Conservation (phyloP, 2,113 vertebrate species). For the Dasyurus viverrinus region DNA sequence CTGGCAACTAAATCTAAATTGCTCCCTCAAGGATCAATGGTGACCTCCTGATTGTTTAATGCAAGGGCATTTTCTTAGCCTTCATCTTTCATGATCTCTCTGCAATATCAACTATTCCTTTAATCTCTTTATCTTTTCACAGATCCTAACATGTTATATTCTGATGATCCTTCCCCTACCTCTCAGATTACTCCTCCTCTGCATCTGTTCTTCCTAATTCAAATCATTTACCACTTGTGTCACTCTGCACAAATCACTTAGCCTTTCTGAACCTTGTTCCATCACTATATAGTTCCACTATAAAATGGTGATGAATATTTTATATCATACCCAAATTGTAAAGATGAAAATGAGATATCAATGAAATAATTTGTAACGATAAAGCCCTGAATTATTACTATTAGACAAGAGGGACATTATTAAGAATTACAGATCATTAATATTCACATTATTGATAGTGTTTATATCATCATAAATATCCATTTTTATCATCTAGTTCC, state of each 20-base stretch:
- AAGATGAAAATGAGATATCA: neutral
- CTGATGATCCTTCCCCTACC: neutral
- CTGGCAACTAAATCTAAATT: neutral
- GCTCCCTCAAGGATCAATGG: neutral
- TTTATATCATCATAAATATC: neutral
- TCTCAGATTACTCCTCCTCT: neutral
- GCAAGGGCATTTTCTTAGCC: neutral
- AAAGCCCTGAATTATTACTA: neutral
- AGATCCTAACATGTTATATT: neutral
- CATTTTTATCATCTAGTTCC: neutral
- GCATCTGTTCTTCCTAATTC: neutral
- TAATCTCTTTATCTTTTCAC: neutral
- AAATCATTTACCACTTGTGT: neutral
- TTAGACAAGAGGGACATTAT: neutral
- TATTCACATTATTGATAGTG: neutral
- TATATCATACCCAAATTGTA: neutral
- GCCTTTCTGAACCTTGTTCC: neutral
- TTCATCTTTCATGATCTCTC: neutral
- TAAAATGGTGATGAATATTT: neutral
- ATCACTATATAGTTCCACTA: no score
- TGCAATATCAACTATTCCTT: neutral
- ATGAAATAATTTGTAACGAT: neutral
- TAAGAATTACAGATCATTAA: neutral
- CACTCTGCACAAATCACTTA: neutral
- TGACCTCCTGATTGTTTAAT: neutral